Base-by-base conservation (phyloP, 2,797 vertebrate genomes). In the Mallotus villosus region DNA sequence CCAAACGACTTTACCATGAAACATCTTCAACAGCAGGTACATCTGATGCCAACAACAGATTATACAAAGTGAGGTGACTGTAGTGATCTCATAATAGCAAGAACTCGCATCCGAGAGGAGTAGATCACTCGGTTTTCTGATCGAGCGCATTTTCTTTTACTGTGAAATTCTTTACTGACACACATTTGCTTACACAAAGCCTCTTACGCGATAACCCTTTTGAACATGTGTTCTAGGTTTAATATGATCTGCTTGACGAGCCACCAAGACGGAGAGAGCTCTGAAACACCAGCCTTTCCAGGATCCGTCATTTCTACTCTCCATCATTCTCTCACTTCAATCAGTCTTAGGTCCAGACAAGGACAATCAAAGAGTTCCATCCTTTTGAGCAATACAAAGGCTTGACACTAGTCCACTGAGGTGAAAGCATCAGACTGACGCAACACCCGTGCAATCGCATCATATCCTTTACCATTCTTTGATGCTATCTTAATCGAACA, bases 401-500 rank as follows among this genome's bases (percentile, higher is more conserved):
- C 83, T 77, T 79, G 60, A 71, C 75, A 67, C 58, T 55, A 70
- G 70, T 80, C 76, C 73, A 61, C 73, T 21, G 41, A 79, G 60
- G 29, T 76, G 64, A 61, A 76, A 84, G 72, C 72, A 57, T 19
- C 58, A 1, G 70, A 63, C 79, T 86, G 77, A 87, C 17, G 79
- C 73, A 85, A 87, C 4, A 84, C 53, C 66, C 17, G 21, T 74
- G 82, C 83, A 87, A 86, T 73, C 75, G 71, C 73, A 68, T 82
- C 78, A 65, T 16, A 76, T 49, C 71, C 37, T 65, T 71, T 24
- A 64, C 71, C 67, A 55, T 61, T 32, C 51, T 85, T 80, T 87
- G 81, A 85, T 84, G 86, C 74, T 67, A 81, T 78, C 60, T 27
- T 51, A 53, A 86, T 74, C 74, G 79, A 86, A 87, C 84, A 76